Base-by-base conservation (phyloP, 2,888 invertebrate species). In the Torymus tubicola region DNA sequence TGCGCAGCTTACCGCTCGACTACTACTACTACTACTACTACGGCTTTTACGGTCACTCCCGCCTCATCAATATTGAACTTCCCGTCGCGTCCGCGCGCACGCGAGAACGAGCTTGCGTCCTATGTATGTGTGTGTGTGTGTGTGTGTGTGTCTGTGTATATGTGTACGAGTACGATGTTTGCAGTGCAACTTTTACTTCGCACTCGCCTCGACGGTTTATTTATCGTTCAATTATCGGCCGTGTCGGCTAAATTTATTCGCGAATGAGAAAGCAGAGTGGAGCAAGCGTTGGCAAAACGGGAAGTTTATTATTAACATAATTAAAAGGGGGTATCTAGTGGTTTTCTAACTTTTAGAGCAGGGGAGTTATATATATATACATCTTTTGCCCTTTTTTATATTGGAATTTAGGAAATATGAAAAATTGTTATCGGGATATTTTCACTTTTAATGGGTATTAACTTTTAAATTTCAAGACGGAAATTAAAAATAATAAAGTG, bases 61-160 rank as follows among this genome's bases (percentile, higher is more conserved):
- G 21, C 24, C 61, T 72, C 63, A 72, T 72, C 72, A 72, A 63
- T 72, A 72, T 72, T 72, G 53, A 61, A 72, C 52, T 72, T 63
- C 31, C 53, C 63, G 16, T 42, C 42, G 42, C 42, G 42, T 42
- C 42, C 42, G 42, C 42, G 42, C 42, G 8, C 42, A 42, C 42
- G 42, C 42, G 42, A 42, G 42, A 42, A 42, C 42, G 42, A 42
- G 42, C 42, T 5, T 8, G 8, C 42, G 42, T 8, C 8, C 42
- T 42, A 8, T 42, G 1, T 21, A 8, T 8, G 42, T 5, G 8
- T 42, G 42, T 42, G 42, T 16, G 18, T 21, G n/a, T 16, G 21
- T 52, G 13, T 68, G n/a, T 57, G 2, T 8, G 42, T 5, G 8
- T 42, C 8, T 42, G 42, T 16, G 18, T 21, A 12, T 16, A 14